These are phyloP conservation scores for Coryphaenoides rupestris DNA, from an alignment of 2,113 vertebrate species.

Conservation along the genomic window DNA sequence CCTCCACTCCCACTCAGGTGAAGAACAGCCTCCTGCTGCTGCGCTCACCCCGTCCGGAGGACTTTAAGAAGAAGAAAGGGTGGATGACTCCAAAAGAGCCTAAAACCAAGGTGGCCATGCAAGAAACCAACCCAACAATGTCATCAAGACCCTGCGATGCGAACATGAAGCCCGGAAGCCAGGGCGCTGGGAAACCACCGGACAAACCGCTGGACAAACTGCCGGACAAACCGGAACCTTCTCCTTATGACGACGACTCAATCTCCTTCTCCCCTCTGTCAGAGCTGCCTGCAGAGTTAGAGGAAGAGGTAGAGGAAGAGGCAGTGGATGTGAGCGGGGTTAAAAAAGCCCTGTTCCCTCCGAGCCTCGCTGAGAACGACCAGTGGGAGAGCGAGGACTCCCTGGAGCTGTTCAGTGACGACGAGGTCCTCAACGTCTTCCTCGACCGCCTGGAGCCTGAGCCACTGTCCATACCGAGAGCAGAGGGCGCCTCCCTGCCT, in stretches of 20 bases:
- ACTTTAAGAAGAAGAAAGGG: constrained; percentile 75
- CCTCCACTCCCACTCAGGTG: constrained; percentile 17
- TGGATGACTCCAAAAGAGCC: constrained; percentile 51
- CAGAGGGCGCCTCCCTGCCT: neutral
- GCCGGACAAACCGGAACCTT: constrained; percentile 39
- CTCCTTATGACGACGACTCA: constrained; percentile 48
- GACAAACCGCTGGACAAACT: no score
- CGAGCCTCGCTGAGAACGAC: constrained; percentile 12
- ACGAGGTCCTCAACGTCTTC: constrained; percentile 56
- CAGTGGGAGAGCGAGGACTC: constrained; percentile 40
- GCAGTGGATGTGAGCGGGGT: constrained; percentile 24
- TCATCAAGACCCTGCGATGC: constrained; percentile 49
- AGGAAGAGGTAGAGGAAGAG: no score
- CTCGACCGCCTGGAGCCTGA: constrained; percentile 40
- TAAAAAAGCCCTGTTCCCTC: constrained; percentile 31
- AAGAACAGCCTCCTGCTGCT: constrained; percentile 64
- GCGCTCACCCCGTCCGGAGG: constrained; percentile 67
- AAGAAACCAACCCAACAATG: constrained; percentile 38
- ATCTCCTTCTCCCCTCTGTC: constrained; percentile 92
- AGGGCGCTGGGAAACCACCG: constrained; percentile 28
- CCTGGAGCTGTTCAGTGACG: constrained; percentile 53
- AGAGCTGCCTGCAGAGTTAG: constrained; percentile 66
- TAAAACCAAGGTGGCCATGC: constrained; percentile 26
- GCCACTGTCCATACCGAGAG: neutral
- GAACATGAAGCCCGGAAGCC: constrained; percentile 8